phyloP scores from a whole-genome alignment of 2,888 invertebrate species.

The Torymus auratus region DNA sequence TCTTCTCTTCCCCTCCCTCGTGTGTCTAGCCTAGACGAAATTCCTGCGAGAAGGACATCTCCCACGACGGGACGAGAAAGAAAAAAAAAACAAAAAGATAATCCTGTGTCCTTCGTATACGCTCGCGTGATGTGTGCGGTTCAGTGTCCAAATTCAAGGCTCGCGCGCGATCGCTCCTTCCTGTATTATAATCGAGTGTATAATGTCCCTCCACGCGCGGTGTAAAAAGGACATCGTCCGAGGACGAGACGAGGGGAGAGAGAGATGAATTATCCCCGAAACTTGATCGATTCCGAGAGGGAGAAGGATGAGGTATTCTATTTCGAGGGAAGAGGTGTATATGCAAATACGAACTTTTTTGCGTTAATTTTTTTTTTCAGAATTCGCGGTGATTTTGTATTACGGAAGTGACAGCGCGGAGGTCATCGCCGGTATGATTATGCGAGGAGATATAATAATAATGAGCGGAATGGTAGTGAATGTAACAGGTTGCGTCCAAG shows the following conservation, averaged over 20 bases:
- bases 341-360: too few species aligned
- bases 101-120: constrained; percentile 51
- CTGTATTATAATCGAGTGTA: constrained; percentile 51
- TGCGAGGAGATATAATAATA: too few species aligned
- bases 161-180: constrained; percentile 27
- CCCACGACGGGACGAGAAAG: background rate
- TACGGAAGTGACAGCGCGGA: too few species aligned
- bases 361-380: too few species aligned
- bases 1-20: background rate
- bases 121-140: constrained; percentile 29
- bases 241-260: too few species aligned
- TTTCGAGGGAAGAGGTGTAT: too few species aligned
- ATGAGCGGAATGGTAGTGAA: too few species aligned
- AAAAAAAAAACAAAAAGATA: constrained; percentile 24
- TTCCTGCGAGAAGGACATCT: constrained; percentile 40
- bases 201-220: background rate
- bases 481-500: too few species aligned
- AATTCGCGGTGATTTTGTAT: background rate
- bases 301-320: too few species aligned
- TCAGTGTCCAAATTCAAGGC: constrained; percentile 58
- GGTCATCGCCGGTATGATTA: too few species aligned
- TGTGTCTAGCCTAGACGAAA: constrained; percentile 42
- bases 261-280: constrained; percentile 15
- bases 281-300: constrained; percentile 33
- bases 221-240: constrained; percentile 49